Percentiles rank a stretch among this genome's conserved stretches.
Evolutionary conservation across 2,113 vertebrate genomes (phyloP).

Genomic region (Clarias macrocephalus): DNA sequence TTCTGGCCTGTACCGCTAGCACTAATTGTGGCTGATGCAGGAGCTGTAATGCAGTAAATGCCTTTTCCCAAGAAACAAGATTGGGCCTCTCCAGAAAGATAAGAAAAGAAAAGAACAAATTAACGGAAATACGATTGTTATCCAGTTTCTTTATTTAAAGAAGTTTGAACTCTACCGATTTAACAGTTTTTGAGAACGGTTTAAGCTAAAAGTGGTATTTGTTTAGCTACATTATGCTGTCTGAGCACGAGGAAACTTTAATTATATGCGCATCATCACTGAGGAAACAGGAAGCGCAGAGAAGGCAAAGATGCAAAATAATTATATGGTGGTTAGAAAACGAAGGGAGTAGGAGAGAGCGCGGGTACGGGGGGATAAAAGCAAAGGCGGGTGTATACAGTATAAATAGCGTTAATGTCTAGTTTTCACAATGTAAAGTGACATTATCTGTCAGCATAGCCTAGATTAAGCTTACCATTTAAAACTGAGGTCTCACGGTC

Average conservation of each 20-base stretch:
- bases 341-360: not conserved
- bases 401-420: slow-evolving; percentile 17
- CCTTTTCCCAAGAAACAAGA: not conserved
- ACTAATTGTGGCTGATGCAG: slow-evolving; percentile 9
- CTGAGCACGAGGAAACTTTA: not conserved
- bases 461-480: not conserved
- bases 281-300: not conserved
- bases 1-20: not conserved
- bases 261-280: not conserved
- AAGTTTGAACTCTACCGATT: not conserved
- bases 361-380: not conserved
- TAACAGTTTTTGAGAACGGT: too few species aligned
- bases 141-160: not conserved
- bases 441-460: slow-evolving; percentile 10
- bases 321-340: slow-evolving; percentile 12
- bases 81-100: not conserved
- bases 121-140: not conserved
- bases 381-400: not conserved
- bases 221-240: slow-evolving; percentile 2
- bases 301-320: not conserved
- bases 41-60: not conserved
- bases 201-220: not conserved
- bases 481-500: not conserved
- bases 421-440: slow-evolving; percentile 12
- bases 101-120: slow-evolving; percentile 17